phyloP scores from a whole-genome alignment of 2,888 invertebrate genomes.

The Dinocampus coccinellae region DNA sequence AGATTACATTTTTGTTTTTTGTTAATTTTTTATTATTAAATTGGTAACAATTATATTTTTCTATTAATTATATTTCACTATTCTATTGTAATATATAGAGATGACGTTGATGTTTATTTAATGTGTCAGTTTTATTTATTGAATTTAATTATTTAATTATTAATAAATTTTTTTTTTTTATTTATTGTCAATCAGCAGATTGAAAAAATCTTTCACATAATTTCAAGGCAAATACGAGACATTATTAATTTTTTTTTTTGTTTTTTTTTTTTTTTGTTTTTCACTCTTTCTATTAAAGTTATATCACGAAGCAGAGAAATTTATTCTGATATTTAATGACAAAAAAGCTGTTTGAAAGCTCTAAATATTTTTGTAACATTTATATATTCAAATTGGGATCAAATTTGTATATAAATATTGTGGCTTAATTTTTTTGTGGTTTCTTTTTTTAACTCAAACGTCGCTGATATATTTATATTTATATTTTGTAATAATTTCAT shows the following conservation, averaged over 20 bases:
- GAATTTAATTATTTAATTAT: no score
- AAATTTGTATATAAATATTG: neutral
- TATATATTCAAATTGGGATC: neutral
- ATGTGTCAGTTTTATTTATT: slow-evolving; percentile 34
- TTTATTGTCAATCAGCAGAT: slow-evolving; percentile 25
- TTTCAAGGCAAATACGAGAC: neutral
- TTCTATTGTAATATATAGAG: neutral
- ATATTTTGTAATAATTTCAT: neutral
- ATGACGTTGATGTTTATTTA: neutral
- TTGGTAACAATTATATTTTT: slow-evolving; percentile 19
- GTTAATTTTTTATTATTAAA: slow-evolving; percentile 21
- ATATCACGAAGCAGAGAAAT: slow-evolving; percentile 14
- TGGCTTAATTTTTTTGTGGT: neutral
- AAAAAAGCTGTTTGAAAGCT: slow-evolving; percentile 25
- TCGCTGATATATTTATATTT: no score
- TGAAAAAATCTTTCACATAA: neutral
- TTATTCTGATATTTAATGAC: slow-evolving; percentile 31
- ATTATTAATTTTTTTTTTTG: slow-evolving; percentile 28
- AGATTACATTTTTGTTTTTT: slow-evolving; percentile 60
- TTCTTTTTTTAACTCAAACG: neutral
- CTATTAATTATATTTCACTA: slow-evolving; percentile 19
- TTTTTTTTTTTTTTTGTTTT: slow-evolving; percentile 23
- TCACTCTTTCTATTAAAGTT: slow-evolving; percentile 5
- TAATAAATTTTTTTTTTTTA: slow-evolving; percentile 22
- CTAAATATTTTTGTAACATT: slow-evolving; percentile 27